Evolutionary conservation across 2,797 vertebrate genomes (phyloP).

Genomic region (Channa striata): DNA sequence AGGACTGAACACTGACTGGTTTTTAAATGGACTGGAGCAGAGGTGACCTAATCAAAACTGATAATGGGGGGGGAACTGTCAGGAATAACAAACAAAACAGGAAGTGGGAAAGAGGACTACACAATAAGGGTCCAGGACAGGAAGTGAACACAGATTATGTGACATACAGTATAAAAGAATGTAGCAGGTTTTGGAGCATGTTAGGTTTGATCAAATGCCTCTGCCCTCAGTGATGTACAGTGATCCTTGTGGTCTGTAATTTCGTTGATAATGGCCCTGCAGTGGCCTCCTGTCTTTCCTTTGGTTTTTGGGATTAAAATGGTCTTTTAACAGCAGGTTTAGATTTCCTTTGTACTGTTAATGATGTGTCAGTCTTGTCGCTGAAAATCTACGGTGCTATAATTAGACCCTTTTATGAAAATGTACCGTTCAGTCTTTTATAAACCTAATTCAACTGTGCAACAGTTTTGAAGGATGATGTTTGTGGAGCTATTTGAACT

Average conservation of each 20-base stretch:
- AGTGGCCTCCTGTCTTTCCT: not conserved
- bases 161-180: not conserved
- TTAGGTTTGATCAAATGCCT: conserved; percentile 14
- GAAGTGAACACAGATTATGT: no score
- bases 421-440: no score
- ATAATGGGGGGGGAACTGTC: no score
- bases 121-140: no score
- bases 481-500: not conserved
- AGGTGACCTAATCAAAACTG: no score
- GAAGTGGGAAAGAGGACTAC: no score
- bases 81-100: no score
- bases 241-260: not conserved
- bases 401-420: no score
- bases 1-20: no score
- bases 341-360: not conserved
- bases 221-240: not conserved
- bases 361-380: not conserved
- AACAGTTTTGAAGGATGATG: not conserved
- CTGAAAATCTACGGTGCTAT: not conserved
- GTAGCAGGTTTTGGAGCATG: not conserved
- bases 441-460: not conserved
- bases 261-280: not conserved
- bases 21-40: no score
- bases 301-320: not conserved
- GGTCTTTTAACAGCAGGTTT: not conserved